A percentile compares a stretch with the other conserved stretches of the same genome.
Conservation (phyloP, 2,797 vertebrate species). For the Acrossocheilus fasciatus region DNA sequence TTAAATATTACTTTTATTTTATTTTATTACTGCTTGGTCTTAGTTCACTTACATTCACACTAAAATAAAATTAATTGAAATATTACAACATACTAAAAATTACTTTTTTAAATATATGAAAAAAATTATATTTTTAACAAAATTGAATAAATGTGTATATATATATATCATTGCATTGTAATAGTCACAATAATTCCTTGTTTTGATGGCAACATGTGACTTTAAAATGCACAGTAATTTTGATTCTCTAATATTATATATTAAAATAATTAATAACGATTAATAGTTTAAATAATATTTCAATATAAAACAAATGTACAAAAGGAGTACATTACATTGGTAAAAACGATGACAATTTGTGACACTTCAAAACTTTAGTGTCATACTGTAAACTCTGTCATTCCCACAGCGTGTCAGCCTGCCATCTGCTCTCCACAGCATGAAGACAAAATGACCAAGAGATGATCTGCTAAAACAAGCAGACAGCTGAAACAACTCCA, state of each 20-base stretch:
- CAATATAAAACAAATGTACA: not conserved
- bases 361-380: not conserved
- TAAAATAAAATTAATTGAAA: not conserved
- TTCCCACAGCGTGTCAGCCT: slow-evolving; percentile 26
- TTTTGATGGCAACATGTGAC: not conserved
- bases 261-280: not conserved
- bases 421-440: slow-evolving; percentile 53
- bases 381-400: not conserved
- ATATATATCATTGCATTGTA: not conserved
- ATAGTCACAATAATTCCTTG: not conserved
- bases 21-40: not conserved
- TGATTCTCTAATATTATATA: not conserved
- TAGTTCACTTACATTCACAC: not conserved
- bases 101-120: no score
- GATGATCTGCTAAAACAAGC: slow-evolving; percentile 69
- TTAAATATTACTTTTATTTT: no score
- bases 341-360: not conserved
- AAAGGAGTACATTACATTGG: not conserved
- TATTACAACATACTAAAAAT: not conserved
- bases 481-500: slow-evolving; percentile 73
- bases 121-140: not conserved
- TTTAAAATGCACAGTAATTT: not conserved
- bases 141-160: not conserved
- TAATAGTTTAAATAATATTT: not conserved
- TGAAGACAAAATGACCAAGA: slow-evolving; percentile 53